Percentiles rank a stretch among this genome's conserved stretches.
Conservation (phyloP, 2,113 vertebrate genomes). For the Hippocampus guttulatus region DNA sequence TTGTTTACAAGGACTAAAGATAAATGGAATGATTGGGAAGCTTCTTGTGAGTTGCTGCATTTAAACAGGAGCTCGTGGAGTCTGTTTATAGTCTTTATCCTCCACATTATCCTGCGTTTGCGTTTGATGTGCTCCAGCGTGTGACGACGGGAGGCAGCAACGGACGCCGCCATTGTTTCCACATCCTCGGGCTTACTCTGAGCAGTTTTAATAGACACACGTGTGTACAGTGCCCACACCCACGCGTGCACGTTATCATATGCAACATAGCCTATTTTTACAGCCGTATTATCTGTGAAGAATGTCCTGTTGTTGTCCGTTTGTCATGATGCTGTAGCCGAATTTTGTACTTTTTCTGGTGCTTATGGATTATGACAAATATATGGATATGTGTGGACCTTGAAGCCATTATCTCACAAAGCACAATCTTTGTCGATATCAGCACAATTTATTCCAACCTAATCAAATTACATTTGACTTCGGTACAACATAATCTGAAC, state of each 20-base stretch:
- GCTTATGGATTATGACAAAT: neutral
- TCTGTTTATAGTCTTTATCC: conserved; percentile 46
- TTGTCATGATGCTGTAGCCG: neutral
- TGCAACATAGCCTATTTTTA: conserved; percentile 26
- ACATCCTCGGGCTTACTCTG: conserved; percentile 42
- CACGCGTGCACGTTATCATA: neutral
- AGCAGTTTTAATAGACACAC: conserved; percentile 39
- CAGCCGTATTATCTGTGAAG: neutral
- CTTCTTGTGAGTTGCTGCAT: conserved; percentile 30
- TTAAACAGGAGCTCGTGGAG: conserved; percentile 38
- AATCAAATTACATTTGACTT: too few species aligned
- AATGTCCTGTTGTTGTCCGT: neutral
- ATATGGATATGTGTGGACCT: neutral
- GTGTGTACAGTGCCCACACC: conserved; percentile 30
- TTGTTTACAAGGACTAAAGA: conserved; percentile 44
- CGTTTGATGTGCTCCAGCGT: conserved; percentile 47
- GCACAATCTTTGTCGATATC: too few species aligned
- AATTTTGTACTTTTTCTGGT: neutral
- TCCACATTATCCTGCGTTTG: conserved; percentile 38
- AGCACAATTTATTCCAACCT: too few species aligned
- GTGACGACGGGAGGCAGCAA: conserved; percentile 43
- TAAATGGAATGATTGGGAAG: conserved; percentile 46
- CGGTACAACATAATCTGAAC: too few species aligned
- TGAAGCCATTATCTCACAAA: neutral
- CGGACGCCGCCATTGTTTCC: conserved; percentile 50